phyloP scores from a whole-genome alignment of 2,113 vertebrate genomes.

The Myiagra hebetior region DNA sequence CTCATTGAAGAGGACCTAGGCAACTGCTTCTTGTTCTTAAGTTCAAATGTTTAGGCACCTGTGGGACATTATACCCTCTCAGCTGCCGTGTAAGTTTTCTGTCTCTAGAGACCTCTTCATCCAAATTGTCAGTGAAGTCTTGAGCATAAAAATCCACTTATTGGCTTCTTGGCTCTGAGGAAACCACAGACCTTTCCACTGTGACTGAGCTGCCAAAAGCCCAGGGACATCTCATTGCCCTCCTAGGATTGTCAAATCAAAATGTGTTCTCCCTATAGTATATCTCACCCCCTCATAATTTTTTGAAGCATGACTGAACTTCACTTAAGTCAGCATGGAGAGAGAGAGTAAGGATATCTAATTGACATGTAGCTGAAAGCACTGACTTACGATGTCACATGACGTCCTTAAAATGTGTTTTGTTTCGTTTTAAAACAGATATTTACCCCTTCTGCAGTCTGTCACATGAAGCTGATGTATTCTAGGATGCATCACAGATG shows the following conservation, averaged over 20 bases:
- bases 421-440: not conserved
- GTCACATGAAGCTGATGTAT: not conserved
- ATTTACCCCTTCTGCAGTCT: not conserved
- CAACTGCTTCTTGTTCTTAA: not conserved
- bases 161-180: not conserved
- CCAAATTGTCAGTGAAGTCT: not conserved
- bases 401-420: not conserved
- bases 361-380: not conserved
- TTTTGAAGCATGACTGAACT: not conserved
- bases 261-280: not conserved
- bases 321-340: not conserved
- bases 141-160: not conserved
- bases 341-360: not conserved
- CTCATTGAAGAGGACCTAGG: not conserved
- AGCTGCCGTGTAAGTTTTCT: not conserved
- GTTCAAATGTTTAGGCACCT: not conserved
- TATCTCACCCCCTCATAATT: rapidly evolving
- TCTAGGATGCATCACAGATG: not conserved
- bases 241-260: not conserved
- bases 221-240: not conserved
- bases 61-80: not conserved
- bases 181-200: not conserved
- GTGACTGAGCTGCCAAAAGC: not conserved
- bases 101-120: not conserved
- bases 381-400: not conserved